Percentiles rank a stretch among this genome's conserved stretches.
These are phyloP conservation scores for Chondrilla cf. caribensis DNA, from an alignment of 37 sponge, comb jelly and placozoan genomes.

Conservation along the genomic window DNA sequence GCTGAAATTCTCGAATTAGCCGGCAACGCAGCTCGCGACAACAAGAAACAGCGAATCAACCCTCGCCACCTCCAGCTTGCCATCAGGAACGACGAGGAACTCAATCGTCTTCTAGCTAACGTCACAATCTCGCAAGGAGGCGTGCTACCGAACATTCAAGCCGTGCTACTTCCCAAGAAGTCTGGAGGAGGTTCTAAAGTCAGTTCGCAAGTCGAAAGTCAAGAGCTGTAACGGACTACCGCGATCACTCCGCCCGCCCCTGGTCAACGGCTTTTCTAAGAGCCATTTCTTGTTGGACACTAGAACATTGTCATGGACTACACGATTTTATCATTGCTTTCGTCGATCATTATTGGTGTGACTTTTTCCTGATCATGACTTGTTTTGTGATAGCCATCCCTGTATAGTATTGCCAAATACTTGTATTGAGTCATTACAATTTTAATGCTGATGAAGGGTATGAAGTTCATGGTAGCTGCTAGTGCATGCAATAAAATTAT, in stretches of 20 bases:
- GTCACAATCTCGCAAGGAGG: slow-evolving; percentile 78
- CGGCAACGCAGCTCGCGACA: slow-evolving; percentile 85
- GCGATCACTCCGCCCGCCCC: background rate
- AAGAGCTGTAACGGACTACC: background rate
- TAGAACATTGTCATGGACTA: no score
- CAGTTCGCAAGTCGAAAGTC: no score
- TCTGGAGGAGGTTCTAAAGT: background rate
- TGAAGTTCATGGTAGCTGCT: no score
- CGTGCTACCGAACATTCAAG: slow-evolving; percentile 79
- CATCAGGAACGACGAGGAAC: slow-evolving; percentile 73
- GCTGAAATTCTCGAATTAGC: slow-evolving; percentile 83
- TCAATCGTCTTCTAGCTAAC: slow-evolving; percentile 64
- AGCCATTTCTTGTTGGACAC: no score
- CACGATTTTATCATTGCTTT: no score
- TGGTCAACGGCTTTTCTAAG: background rate
- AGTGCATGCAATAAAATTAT: no score
- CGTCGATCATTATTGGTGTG: no score
- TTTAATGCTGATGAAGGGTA: no score
- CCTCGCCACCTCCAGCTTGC: slow-evolving; percentile 78
- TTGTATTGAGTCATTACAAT: no score
- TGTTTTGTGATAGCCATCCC: no score
- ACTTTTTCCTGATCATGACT: no score
- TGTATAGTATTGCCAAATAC: no score
- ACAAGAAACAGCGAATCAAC: slow-evolving; percentile 74
- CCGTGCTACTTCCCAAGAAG: slow-evolving; percentile 76